Evolutionary conservation across 2,888 invertebrate genomes (phyloP).

Genomic region (Marasmarcha lunaedactyla): DNA sequence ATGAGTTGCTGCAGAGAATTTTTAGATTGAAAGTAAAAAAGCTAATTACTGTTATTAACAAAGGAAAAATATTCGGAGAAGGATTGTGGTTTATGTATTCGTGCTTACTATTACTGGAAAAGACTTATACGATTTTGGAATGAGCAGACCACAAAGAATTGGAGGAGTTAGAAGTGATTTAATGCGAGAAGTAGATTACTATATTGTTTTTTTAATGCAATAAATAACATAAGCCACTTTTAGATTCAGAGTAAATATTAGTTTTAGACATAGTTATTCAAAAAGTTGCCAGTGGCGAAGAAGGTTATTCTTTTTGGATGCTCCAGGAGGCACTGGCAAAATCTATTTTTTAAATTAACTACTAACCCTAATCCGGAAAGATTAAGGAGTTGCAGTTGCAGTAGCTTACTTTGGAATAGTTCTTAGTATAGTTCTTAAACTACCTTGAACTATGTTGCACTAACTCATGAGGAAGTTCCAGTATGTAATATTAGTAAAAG

Average conservation of each 20-base stretch:
- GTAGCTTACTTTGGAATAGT: conserved; percentile 14
- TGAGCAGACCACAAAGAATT: conserved; percentile 3
- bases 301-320: conserved; percentile 12
- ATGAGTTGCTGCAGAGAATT: too few relatives aligned
- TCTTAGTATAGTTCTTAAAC: conserved; percentile 11
- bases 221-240: conserved; percentile 3
- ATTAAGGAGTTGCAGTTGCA: conserved; percentile 14
- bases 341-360: conserved; percentile 12
- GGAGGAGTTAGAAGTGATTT: conserved; percentile 3
- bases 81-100: too few relatives aligned
- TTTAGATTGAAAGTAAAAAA: too few relatives aligned
- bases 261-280: too few relatives aligned
- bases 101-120: neutral
- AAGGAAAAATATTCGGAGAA: too few relatives aligned
- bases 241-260: conserved; percentile 13
- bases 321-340: conserved; percentile 14
- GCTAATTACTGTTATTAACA: too few relatives aligned
- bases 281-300: too few relatives aligned
- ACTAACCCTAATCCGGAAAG: conserved; percentile 12
- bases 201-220: neutral
- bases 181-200: conserved; percentile 2
- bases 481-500: conserved; percentile 16
- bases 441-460: conserved; percentile 14
- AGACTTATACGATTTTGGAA: neutral
- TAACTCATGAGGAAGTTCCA: conserved; percentile 15